These are phyloP conservation scores for Calyptommatus sinebrachiatus DNA, from an alignment of 2,113 vertebrate species.

Conservation along the genomic window DNA sequence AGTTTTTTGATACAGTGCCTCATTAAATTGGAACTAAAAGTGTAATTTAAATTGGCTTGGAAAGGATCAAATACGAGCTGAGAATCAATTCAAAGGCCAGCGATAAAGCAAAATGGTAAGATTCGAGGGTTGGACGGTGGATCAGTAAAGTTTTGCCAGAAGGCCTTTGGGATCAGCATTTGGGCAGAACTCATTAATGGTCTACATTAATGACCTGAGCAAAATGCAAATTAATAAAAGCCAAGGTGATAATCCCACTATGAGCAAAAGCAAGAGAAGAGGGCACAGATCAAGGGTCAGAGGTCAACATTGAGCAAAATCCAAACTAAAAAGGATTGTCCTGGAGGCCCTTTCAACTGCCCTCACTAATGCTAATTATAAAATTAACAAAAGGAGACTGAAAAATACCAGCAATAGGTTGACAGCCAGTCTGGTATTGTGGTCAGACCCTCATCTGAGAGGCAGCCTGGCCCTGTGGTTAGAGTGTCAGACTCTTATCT, in stretches of 20 bases:
- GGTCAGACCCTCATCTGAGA: too few species aligned
- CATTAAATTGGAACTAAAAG: constrained; percentile 27
- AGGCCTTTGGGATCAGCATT: background rate
- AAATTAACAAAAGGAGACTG: too few species aligned
- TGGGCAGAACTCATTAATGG: constrained; percentile 7
- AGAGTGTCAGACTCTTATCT: too few species aligned
- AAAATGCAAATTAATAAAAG: constrained; percentile 22
- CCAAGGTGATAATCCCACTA: background rate
- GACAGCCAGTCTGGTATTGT: too few species aligned
- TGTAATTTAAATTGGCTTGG: constrained; percentile 32
- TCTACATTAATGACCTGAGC: constrained; percentile 22
- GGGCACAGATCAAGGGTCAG: background rate
- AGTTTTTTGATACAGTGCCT: constrained; percentile 12
- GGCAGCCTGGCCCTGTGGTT: too few species aligned
- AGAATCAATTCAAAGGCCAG: constrained; percentile 18
- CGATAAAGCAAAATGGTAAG: constrained; percentile 4
- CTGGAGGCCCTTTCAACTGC: too few species aligned
- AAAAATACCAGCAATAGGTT: too few species aligned
- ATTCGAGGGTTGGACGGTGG: too few species aligned
- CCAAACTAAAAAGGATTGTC: too few species aligned
- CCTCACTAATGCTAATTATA: too few species aligned
- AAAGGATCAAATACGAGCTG: constrained; percentile 15
- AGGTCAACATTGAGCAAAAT: too few species aligned
- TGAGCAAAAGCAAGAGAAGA: background rate
- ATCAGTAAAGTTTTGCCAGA: background rate